Base-by-base conservation (phyloP, 2,113 vertebrate species). In the Mus pahari region DNA sequence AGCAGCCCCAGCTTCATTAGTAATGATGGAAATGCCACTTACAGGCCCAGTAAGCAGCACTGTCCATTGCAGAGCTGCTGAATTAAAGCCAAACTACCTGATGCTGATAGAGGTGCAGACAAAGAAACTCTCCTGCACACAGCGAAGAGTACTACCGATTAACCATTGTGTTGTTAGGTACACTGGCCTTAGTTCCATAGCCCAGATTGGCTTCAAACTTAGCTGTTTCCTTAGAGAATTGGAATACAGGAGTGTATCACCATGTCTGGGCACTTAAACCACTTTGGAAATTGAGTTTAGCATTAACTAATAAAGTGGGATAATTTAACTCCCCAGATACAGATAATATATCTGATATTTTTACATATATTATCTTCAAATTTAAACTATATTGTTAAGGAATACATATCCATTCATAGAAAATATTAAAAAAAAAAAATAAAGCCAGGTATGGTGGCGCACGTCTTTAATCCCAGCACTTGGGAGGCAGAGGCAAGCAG, bases 21-120 rank as follows among this genome's bases (percentile, higher is more conserved):
- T 90, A n/a, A 89, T 84, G 39, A 95, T 53, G 82, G 11, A 73
- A 89, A 89, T 86, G 73, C 66, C 94, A 84, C 89, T 94, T 89
- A 88, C 31, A 39, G 36, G 53, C 24, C 62, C 78, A 86, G 89
- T 88, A 36, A 88, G 77, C 89, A 88, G 60, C 39, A 93, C 24
- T 70, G 55, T 36, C 58, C 48, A 55, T 1, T 24, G 55, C 55
- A n/a, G 64, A 84, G 45, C 5, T 48, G 79, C 79, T 83, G 42
- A 60, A 62, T 60, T 28, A 60, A 83, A 83, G 22, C 48, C 48
- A 48, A 3, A 48, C 48, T 24, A 82, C 78, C 20, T 14, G 39
- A 62, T 83, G 79, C 24, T 60, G 53, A 16, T 14, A 42, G 20
- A 53, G 53, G n/a, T 79, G 17, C 55, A 42, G 22, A 82, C 53